Percentiles rank a stretch among this genome's conserved stretches.
Conservation (phyloP, 2,797 vertebrate species). For the Cyclura pinguis region DNA sequence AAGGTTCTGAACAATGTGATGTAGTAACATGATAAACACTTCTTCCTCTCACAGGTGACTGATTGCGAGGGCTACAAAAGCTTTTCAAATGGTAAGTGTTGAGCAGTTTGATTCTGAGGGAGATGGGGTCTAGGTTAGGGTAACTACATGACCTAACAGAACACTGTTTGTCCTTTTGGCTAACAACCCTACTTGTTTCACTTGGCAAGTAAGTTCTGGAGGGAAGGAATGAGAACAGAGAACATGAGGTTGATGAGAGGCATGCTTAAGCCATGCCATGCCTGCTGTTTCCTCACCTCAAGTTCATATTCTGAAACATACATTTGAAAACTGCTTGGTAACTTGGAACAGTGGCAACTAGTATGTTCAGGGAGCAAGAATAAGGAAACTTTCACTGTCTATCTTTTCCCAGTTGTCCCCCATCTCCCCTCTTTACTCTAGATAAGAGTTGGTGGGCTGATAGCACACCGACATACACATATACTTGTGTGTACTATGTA, state of each 20-base stretch:
- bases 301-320: not conserved
- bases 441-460: not conserved
- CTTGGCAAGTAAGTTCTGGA: not conserved
- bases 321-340: not conserved
- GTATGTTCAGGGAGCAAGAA: not conserved
- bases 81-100: not conserved
- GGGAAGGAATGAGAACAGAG: not conserved
- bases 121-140: not conserved
- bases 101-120: no score
- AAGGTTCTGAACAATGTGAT: not conserved
- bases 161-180: not conserved
- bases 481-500: no score
- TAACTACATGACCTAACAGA: no score
- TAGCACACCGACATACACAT: no score
- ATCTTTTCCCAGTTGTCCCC: not conserved
- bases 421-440: not conserved
- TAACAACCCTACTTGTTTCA: not conserved
- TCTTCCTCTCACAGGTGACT: not conserved
- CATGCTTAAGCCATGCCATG: no score
- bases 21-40: not conserved
- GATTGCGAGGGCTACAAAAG: not conserved
- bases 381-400: not conserved
- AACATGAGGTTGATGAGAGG: not conserved
- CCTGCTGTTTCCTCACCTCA: not conserved
- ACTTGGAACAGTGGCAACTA: not conserved